These are phyloP conservation scores for Drosophila willistoni DNA, from an alignment of 1,140 invertebrate genomes.

Conservation along the genomic window DNA sequence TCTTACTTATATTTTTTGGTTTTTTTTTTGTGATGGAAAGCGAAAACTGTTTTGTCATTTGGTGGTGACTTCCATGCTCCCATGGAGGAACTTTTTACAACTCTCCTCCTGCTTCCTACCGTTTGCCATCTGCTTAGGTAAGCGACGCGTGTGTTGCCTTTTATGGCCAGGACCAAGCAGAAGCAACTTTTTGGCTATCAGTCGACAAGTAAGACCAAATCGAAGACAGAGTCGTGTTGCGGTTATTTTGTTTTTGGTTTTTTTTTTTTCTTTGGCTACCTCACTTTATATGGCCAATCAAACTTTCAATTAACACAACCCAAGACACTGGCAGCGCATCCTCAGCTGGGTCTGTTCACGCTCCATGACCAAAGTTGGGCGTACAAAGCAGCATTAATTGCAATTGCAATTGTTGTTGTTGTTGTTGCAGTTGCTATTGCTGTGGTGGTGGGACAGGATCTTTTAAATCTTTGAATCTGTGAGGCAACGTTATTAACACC, in stretches of 20 bases:
- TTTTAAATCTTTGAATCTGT: conserved; percentile 27
- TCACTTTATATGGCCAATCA: conserved; percentile 70
- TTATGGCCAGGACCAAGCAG: conserved; percentile 57
- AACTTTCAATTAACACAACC: conserved; percentile 77
- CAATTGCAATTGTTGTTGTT: conserved; percentile 15
- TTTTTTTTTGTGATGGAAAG: conserved; percentile 58
- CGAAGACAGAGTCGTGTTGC: conserved; percentile 41
- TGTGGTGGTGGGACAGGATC: conserved; percentile 52
- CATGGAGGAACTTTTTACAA: not conserved
- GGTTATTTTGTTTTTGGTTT: conserved; percentile 32
- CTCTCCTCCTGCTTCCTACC: conserved; percentile 24
- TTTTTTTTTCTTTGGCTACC: conserved; percentile 51
- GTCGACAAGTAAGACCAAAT: conserved; percentile 69
- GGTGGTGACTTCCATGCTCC: conserved; percentile 1
- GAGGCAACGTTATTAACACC: conserved; percentile 66
- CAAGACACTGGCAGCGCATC: conserved; percentile 52
- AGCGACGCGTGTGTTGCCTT: conserved; percentile 69
- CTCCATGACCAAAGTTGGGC: conserved; percentile 68
- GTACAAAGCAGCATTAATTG: conserved; percentile 12
- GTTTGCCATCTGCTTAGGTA: conserved; percentile 40
- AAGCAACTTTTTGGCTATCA: conserved; percentile 71
- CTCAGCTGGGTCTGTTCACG: conserved; percentile 67
- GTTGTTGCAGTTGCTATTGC: not conserved
- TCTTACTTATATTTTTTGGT: conserved; percentile 64
- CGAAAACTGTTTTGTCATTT: conserved; percentile 30